Base-by-base conservation (phyloP, 2,888 invertebrate genomes). In the Galeopsomyia nigrocyanea region DNA sequence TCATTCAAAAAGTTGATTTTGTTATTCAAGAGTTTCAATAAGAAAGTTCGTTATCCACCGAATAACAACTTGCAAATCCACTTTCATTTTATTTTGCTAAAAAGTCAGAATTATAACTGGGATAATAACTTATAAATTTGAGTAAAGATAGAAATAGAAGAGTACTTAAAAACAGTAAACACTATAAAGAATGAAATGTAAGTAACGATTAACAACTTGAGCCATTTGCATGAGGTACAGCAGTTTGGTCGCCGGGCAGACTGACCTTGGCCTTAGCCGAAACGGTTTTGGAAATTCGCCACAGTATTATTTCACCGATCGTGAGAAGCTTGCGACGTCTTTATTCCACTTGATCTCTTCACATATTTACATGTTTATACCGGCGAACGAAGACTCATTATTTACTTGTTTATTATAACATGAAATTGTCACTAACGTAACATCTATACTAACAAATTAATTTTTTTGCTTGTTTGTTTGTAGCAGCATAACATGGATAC, bases 401-500 rank as follows among this genome's bases (percentile, higher is more conserved):
- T 5, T 39, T 39, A 39, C 51, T 7, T n/a, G 16, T 39, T 13
- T 22, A 26, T n/a, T 31, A 7, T 46, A 22, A n/a, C 13, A 51
- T 17, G 22, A 31, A 14, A 39, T 53, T 50, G 53, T 51, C n/a
- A 63, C 51, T 63, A 55, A 65, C 49, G 17, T 63, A 55, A 65
- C 49, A 26, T 17, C 49, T 21, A 19, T n/a, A 71, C 72, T 67
- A 72, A 72, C 57, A 14, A 6, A 57, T 39, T 9, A 39, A 7
- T 56, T 21, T 16, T 58, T 57, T 57, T 57, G 60, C 7, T 16
- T 74, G 69, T 71, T 76, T 72, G 77, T 78, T 80, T 62, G 81
- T 82, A 77, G 81, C 83, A 75, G 78, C 77, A 55, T 71, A 77
- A 75, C 56, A 80, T 83, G 82, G 78, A 78, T 31, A 69, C 79